Base-by-base conservation (phyloP, 2,888 invertebrate species). In the Eristalis pertinax region DNA sequence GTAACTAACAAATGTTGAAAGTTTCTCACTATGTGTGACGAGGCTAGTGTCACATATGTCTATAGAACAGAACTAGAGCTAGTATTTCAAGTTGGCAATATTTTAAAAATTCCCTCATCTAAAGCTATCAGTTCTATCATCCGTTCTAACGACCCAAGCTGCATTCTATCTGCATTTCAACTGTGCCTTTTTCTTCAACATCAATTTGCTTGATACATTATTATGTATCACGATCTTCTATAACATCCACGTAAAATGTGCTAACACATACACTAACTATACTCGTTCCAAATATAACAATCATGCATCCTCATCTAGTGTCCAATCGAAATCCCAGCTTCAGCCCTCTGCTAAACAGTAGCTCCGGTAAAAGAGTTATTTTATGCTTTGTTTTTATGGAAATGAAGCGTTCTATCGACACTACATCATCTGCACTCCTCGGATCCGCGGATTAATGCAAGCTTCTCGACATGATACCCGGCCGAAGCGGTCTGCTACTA, bases 371-470 rank as follows among this genome's bases (percentile, higher is more conserved):
- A 81, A 81, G 74, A 83, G 77, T 73, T 78, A 83, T 86, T 86
- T 83, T 78, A 60, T 83, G 78, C 78, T 83, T 83, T 86, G 83
- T 86, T 83, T 86, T 86, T 86, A 86, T 86, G 86, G 86, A 83
- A 86, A 86, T 83, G 78, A 86, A 83, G 86, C 77, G 86, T 83
- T 83, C 83, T 86, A 83, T 83, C 86, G 74, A 83, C 86, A 86
- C 86, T 83, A 77, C 77, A 67, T 72, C 82, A 85, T 69, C 81
- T 85, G 85, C 50, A 68, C 73, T 72, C 63, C 56, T 41, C 81
- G 73, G n/a, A n/a, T n/a, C 64, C 68, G 58, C 73, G 60, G 73
- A 85, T 81, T 58, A 81, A 76, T 77, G 85, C 35, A 85, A 64
- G 62, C 56, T 38, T 38, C 63, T 50, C 50, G 22, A 65, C 58